Percentiles rank a stretch among this genome's conserved stretches.
These are phyloP conservation scores for Megaustenia siamemsis DNA, from an alignment of 2,888 invertebrate species.

Conservation along the genomic window DNA sequence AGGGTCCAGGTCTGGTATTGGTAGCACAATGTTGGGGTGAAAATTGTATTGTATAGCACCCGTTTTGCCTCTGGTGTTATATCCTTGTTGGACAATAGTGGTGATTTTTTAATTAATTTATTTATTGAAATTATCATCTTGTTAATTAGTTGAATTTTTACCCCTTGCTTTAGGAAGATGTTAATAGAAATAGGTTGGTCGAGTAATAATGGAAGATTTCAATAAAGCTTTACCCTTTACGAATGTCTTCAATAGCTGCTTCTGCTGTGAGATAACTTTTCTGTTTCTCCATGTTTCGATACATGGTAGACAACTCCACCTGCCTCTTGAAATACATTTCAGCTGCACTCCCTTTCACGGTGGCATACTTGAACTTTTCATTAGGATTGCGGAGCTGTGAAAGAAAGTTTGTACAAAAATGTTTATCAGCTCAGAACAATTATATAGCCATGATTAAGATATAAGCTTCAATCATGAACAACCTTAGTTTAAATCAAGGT, in stretches of 20 bases:
- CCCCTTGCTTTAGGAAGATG: too few relatives aligned
- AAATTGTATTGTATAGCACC: too few relatives aligned
- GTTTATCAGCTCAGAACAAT: neutral
- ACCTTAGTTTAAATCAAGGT: neutral
- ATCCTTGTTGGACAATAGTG: too few relatives aligned
- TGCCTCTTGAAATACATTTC: constrained; percentile 99
- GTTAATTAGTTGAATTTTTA: too few relatives aligned
- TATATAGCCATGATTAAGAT: neutral
- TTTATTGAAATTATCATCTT: too few relatives aligned
- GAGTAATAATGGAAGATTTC: neutral
- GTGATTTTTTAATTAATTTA: too few relatives aligned
- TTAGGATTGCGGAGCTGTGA: constrained; percentile 95
- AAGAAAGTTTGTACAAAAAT: neutral
- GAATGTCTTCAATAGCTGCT: constrained; percentile 95
- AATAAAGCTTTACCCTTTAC: constrained; percentile 88
- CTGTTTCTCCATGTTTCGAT: constrained; percentile 93
- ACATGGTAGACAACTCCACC: constrained; percentile 99
- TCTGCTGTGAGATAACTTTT: constrained; percentile 95
- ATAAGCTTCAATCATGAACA: neutral
- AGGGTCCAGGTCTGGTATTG: too few relatives aligned
- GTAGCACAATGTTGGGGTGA: too few relatives aligned
- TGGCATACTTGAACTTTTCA: constrained; percentile 98
- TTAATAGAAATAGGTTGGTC: too few relatives aligned
- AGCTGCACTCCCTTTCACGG: constrained; percentile 97
- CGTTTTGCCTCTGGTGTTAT: too few relatives aligned